Percentiles rank a stretch among this genome's conserved stretches.
phyloP scores from a whole-genome alignment of 2,797 vertebrate genomes.

The Salmo trutta region DNA sequence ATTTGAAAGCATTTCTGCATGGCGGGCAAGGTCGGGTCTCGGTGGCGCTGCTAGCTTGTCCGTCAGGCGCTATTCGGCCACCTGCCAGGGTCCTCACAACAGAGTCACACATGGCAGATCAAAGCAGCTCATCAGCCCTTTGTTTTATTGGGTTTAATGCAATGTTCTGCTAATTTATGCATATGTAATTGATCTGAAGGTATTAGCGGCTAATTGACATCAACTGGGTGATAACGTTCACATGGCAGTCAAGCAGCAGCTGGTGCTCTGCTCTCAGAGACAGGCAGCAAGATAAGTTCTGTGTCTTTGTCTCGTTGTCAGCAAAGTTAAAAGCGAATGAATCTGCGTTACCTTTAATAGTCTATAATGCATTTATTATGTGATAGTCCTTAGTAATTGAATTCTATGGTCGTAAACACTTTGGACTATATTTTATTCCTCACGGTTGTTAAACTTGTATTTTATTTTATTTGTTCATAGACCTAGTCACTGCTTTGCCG shows the following conservation, averaged over 20 bases:
- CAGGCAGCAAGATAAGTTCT: constrained; percentile 8
- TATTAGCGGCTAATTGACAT: constrained; percentile 33
- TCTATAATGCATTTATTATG: not conserved
- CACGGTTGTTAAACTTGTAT: not conserved
- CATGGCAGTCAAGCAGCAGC: constrained; percentile 14
- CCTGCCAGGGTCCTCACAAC: constrained; percentile 51
- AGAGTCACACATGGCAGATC: constrained; percentile 43
- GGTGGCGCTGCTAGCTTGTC: constrained; percentile 22
- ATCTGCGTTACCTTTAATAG: not conserved
- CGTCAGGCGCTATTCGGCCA: constrained; percentile 52
- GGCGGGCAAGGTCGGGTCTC: constrained; percentile 29
- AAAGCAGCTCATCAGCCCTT: constrained; percentile 37
- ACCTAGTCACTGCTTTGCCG: not conserved
- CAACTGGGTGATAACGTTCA: constrained; percentile 31
- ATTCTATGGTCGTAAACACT: not conserved
- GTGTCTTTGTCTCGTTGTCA: not conserved
- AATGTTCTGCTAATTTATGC: constrained; percentile 45
- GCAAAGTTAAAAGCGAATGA: not conserved
- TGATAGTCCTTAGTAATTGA: not conserved
- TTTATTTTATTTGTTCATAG: not conserved
- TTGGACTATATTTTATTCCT: not conserved
- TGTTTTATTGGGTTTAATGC: constrained; percentile 29
- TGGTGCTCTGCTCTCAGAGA: constrained; percentile 2
- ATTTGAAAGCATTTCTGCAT: constrained; percentile 27
- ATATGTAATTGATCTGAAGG: constrained; percentile 21